Conservation (phyloP, 2,113 vertebrate genomes). For the Acrocephalus arundinaceus region DNA sequence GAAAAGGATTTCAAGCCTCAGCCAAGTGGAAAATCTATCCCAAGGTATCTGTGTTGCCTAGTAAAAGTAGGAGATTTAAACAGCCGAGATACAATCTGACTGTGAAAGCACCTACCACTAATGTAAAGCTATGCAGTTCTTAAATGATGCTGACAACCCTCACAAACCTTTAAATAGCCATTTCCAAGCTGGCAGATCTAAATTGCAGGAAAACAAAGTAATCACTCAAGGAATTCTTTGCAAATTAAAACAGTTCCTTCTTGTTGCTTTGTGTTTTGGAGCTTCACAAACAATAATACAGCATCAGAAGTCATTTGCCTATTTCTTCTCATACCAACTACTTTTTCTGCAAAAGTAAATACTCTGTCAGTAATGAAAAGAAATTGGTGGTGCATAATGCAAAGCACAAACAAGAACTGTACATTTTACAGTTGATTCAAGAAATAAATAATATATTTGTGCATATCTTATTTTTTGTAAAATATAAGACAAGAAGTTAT, state of each 20-base stretch:
- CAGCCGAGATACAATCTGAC: conserved; percentile 36
- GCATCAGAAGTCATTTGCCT: neutral
- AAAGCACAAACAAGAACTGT: neutral
- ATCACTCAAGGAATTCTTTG: conserved; percentile 50
- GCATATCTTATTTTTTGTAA: neutral
- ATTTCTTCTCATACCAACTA: neutral
- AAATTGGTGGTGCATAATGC: neutral
- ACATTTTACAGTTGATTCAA: neutral
- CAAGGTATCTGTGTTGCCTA: conserved; percentile 43
- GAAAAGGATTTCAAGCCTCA: conserved; percentile 53
- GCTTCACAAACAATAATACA: neutral
- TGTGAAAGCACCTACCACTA: conserved; percentile 47
- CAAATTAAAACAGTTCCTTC: conserved; percentile 48
- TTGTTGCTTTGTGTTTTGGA: conserved; percentile 32
- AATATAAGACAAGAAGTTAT: neutral
- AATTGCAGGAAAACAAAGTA: conserved; percentile 53
- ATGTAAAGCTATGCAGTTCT: conserved; percentile 42
- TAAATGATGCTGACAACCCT: conserved; percentile 57
- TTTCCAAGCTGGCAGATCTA: conserved; percentile 57
- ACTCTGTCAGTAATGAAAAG: neutral
- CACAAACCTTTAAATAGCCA: conserved; percentile 59
- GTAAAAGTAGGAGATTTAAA: conserved; percentile 46
- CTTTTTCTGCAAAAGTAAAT: conserved; percentile 10
- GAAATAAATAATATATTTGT: neutral
- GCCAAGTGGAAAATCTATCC: conserved; percentile 64